Percentiles rank a stretch among this genome's conserved stretches.
These are phyloP conservation scores for Chloromyia formosa DNA, from an alignment of 2,888 invertebrate species.

Conservation along the genomic window DNA sequence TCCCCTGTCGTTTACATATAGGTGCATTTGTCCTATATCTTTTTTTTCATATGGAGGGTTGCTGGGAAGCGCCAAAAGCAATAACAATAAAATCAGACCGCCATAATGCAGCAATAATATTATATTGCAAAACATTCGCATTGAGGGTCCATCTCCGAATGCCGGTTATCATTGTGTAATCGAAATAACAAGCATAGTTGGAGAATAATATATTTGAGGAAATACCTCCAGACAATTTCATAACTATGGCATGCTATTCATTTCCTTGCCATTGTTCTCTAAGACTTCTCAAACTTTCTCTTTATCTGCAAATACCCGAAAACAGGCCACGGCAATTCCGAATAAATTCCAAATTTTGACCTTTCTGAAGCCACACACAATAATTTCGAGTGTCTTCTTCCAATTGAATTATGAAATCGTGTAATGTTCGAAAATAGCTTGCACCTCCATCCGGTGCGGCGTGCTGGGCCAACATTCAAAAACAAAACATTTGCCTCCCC, in stretches of 20 bases:
- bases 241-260: neutral
- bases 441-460: neutral
- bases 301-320: neutral
- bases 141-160: neutral
- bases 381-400: slow-evolving; percentile 25
- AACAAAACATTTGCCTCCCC: neutral
- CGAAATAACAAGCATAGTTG: slow-evolving; percentile 1
- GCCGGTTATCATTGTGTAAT: neutral
- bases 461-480: neutral
- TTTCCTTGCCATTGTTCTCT: slow-evolving; percentile 8
- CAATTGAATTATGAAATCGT: slow-evolving; percentile 38
- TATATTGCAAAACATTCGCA: neutral
- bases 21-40: too few relatives aligned
- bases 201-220: neutral
- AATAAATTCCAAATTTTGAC: slow-evolving; percentile 26
- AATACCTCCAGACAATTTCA: slow-evolving; percentile 3
- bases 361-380: slow-evolving; percentile 22
- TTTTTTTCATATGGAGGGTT: too few relatives aligned
- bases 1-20: too few relatives aligned
- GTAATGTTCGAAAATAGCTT: slow-evolving; percentile 25
- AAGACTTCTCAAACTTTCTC: slow-evolving; percentile 9
- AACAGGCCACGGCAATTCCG: slow-evolving; percentile 8
- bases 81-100: neutral
- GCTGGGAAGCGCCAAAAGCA: too few relatives aligned
- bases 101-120: neutral